phyloP scores from a whole-genome alignment of 1,140 invertebrate genomes.

The Gryllus bimaculatus region DNA sequence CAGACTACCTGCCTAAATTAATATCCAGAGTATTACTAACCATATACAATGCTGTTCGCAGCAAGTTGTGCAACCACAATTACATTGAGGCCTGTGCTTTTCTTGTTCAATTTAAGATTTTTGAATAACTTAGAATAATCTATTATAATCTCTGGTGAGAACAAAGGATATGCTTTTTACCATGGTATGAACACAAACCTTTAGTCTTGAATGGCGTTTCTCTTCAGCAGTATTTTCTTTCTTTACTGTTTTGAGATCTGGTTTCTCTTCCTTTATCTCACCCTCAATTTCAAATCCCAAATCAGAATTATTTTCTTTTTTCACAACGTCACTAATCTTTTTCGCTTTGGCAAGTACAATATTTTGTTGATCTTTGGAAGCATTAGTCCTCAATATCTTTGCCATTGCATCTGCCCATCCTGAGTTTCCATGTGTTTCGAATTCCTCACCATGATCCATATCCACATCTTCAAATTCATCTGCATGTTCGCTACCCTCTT shows the following conservation, averaged over 20 bases:
- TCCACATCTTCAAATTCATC: background rate
- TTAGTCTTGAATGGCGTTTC: too few relatives aligned
- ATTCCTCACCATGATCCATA: background rate
- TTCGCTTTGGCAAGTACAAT: conserved; percentile 51
- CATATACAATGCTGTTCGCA: too few relatives aligned
- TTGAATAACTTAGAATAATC: too few relatives aligned
- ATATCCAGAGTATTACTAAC: too few relatives aligned
- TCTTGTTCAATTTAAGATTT: too few relatives aligned
- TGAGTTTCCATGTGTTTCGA: background rate
- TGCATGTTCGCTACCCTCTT: background rate
- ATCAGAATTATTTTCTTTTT: conserved; percentile 29
- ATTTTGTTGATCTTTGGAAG: conserved; percentile 15
- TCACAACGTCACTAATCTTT: conserved; percentile 44
- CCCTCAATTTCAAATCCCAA: conserved; percentile 14
- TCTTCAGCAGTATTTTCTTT: too few relatives aligned
- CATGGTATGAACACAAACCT: too few relatives aligned
- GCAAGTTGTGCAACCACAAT: too few relatives aligned
- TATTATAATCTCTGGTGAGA: too few relatives aligned
- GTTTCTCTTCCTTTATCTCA: conserved; percentile 32
- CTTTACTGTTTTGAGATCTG: background rate
- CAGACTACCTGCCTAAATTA: too few relatives aligned
- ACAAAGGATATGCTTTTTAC: too few relatives aligned
- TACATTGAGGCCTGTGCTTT: too few relatives aligned
- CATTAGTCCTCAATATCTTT: conserved; percentile 7
- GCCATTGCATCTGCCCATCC: conserved; percentile 9